Percentiles rank a stretch among this genome's conserved stretches.
phyloP scores from a whole-genome alignment of 2,797 vertebrate species.

The Chaetodon trifasciatus region DNA sequence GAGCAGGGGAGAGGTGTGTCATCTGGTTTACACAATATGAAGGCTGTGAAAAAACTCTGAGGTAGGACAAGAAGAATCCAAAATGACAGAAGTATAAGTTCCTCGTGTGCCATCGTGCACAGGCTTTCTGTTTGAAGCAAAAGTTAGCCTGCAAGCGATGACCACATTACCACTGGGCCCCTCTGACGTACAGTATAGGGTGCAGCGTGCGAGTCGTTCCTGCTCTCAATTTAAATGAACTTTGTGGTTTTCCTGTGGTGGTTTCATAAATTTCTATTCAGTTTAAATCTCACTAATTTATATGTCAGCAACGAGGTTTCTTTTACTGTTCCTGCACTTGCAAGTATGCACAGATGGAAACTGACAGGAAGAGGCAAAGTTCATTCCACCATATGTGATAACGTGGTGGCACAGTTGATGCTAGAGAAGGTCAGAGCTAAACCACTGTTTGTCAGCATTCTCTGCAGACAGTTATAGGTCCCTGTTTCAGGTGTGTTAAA shows the following conservation, averaged over 20 bases:
- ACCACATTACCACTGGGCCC: not conserved
- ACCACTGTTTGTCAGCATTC: not conserved
- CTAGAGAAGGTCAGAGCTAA: not conserved
- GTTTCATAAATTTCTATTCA: not conserved
- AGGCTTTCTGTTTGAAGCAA: not conserved
- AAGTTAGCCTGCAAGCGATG: not conserved
- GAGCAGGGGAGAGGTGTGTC: conserved; percentile 77
- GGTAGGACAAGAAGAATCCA: conserved; percentile 77
- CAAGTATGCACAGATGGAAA: not conserved
- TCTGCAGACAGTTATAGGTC: not conserved
- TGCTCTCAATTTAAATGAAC: not conserved
- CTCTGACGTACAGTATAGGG: not conserved
- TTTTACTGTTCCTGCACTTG: not conserved
- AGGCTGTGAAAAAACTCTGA: conserved; percentile 80
- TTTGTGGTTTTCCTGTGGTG: not conserved
- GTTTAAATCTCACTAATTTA: not conserved
- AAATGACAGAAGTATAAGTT: not conserved
- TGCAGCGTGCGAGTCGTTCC: not conserved
- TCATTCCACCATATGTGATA: not conserved
- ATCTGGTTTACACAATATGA: conserved; percentile 79
- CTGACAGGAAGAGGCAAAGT: not conserved
- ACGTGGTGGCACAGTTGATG: not conserved
- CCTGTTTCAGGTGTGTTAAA: not conserved
- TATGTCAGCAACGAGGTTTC: not conserved
- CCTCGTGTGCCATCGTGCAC: not conserved